Evolutionary conservation across 2,888 invertebrate species (phyloP), one percentile per base, ranked within the genome.

Genomic region (Chrysodeixis includens): DNA sequence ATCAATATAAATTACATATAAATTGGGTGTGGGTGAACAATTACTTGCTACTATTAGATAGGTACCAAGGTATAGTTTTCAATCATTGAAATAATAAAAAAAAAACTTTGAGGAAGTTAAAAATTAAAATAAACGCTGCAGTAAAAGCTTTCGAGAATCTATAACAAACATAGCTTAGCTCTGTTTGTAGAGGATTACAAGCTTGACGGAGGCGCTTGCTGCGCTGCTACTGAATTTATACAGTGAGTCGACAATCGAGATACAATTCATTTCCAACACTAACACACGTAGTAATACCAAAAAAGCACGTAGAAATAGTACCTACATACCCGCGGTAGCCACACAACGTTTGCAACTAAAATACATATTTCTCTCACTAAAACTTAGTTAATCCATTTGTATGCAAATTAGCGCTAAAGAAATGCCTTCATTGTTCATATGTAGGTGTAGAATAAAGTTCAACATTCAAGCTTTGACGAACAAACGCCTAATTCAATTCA

Each of bases 181-280:
- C 46, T 18, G 30, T 9, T 49, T 16, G 30, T 32, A 9, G 56
- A 73, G 71, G 69, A 78, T 16, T 8, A 7, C 14, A n/a, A 18
- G 59, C 76, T 60, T 81, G 70, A 82, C 14, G 18, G 49, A 76
- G 74, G 79, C 77, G 79, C 78, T 79, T 81, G 72, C 55, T 69
- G 75, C 79, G 74, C 76, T 78, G 84, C 81, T 83, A 84, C 87
- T 81, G 85, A 81, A 82, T 82, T 77, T 62, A 79, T 69, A 80
- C 81, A 78, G 81, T 78, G 75, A 56, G 10, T 20, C 32, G 58
- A 62, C 46, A 49, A 49, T 49, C 46, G 20, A 49, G 66, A 62
- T 64, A 60, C 30, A 32, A 12, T 49, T 71, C 53, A 54, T 59
- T 62, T 59, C n/a, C 52, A 51, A 26, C 58, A 44, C n/a, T 22